Evolutionary conservation across 2,797 vertebrate genomes (phyloP), one percentile per base, ranked within the genome.

Genomic region (Steatocranus sp.): DNA sequence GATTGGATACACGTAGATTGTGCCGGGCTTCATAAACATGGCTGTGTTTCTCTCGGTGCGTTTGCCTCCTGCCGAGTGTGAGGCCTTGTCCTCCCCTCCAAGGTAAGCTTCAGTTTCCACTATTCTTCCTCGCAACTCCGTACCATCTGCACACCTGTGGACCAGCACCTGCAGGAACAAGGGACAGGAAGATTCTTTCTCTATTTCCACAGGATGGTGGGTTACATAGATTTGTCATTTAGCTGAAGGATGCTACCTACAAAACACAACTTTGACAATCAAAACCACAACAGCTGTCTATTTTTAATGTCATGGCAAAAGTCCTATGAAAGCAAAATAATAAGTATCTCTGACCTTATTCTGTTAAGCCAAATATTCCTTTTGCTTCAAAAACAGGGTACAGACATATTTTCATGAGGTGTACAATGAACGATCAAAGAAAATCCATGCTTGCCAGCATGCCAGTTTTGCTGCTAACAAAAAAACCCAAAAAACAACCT

Each of bases 1-100:
- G 93, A 99, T 98, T 75, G 97, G 86, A 86, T 99, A 99, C 14
- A 99, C 98, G 0, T 99, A 99, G 66, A 99, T 95, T 7, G 98
- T 99, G 51, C 98, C 98, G 0, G 99, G 98, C 76, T 95, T 96
- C 99, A 99, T 99, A 93, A 97, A 99, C 99, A 99, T 99, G 3
- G 98, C 97, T 0, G 93, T 88, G 30, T 99, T 99, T 17, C 98
- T 96, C 11, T 96, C 85, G 0, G 98, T 99, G 86, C 96, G 97
- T 90, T 96, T 98, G 61, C 99, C 98, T 5, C 98, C 98, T 14
- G 96, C 97, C 0, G 99, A 99, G 89, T 99, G 99, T 15, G 98
- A 99, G 1, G 99, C 99, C 83, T 96, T 94, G 89, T 99, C 99
- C 25, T 98, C 97, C 2, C 98, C 97, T 34, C 98, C 98, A 79